Conservation (phyloP, 2,113 vertebrate species). For the Sorex fumeus region DNA sequence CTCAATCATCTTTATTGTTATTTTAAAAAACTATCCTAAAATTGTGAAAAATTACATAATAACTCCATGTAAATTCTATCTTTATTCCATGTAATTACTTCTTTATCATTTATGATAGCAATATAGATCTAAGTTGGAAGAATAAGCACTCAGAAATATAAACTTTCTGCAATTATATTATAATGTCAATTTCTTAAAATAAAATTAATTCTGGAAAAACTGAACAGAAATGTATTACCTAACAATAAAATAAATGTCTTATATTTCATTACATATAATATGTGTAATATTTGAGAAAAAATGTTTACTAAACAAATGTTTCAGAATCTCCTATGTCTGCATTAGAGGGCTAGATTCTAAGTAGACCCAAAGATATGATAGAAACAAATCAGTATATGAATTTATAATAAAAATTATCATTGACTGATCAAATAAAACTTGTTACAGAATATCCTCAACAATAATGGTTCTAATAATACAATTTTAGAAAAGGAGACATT, state of each 20-base stretch:
- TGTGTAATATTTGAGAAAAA: background rate
- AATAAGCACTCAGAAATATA: conserved; percentile 36
- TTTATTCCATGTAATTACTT: conserved; percentile 15
- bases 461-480: background rate
- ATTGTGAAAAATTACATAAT: conserved; percentile 24
- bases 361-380: background rate
- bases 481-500: conserved; percentile 45
- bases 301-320: conserved; percentile 9
- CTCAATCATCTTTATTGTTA: conserved; percentile 21
- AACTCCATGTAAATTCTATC: background rate
- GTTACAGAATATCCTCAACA: background rate
- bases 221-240: conserved; percentile 44
- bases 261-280: no score
- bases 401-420: conserved; percentile 34
- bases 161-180: background rate
- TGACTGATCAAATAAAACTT: background rate
- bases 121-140: background rate
- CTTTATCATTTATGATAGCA: conserved; percentile 31
- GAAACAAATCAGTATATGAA: conserved; percentile 6
- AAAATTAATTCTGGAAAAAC: conserved; percentile 63
- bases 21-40: conserved; percentile 39
- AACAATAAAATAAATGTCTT: background rate
- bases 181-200: conserved; percentile 50
- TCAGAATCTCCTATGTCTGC: background rate
- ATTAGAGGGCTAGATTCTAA: conserved; percentile 4